Evolutionary conservation across 2,113 vertebrate species (phyloP).

Genomic region (Brachyistius frenatus): DNA sequence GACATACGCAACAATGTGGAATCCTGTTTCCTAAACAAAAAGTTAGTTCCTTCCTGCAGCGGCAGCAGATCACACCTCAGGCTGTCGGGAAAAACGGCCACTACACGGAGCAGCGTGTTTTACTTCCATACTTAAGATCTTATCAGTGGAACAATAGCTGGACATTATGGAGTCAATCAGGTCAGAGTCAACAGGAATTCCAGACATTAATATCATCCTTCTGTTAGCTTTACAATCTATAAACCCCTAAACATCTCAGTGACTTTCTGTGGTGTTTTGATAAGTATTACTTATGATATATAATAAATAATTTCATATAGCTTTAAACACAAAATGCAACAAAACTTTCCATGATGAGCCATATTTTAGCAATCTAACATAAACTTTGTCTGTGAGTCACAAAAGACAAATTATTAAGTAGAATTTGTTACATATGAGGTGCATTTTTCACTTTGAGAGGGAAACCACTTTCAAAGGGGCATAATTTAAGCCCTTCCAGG

Average conservation of each 20-base stretch:
- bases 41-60: constrained; percentile 51
- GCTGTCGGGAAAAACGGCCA: constrained; percentile 52
- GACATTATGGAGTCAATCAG: not conserved
- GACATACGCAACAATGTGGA: constrained; percentile 8
- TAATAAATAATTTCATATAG: too few relatives aligned
- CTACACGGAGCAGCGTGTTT: not conserved
- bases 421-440: not conserved
- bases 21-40: constrained; percentile 30
- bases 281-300: too few relatives aligned
- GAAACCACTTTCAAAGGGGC: not conserved
- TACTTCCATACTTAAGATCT: constrained; percentile 9
- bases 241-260: too few relatives aligned
- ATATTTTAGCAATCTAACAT: too few relatives aligned
- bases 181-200: constrained; percentile 11
- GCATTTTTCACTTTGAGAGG: not conserved
- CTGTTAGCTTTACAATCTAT: not conserved
- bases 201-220: not conserved
- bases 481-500: not conserved
- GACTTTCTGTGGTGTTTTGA: too few relatives aligned
- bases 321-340: too few relatives aligned
- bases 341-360: too few relatives aligned
- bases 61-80: constrained; percentile 47
- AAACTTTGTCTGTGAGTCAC: not conserved
- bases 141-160: constrained; percentile 63
- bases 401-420: not conserved